Base-by-base conservation (phyloP, 2,888 invertebrate genomes). In the Physocephala rufipes region DNA sequence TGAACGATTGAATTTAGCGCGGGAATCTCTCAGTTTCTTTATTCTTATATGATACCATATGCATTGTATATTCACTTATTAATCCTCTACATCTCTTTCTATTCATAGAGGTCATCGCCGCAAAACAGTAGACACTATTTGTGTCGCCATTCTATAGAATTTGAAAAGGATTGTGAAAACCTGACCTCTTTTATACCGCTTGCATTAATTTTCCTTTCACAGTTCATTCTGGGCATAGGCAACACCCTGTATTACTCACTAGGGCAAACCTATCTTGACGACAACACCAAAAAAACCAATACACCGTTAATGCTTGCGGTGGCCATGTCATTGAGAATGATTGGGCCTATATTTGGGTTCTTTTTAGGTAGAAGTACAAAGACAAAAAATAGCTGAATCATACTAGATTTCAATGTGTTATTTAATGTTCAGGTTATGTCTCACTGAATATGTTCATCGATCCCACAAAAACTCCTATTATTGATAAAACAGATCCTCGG, bases 211-310 rank as follows among this genome's bases (percentile, higher is more conserved):
- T 90, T 91, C 78, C 78, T 91, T 55, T 91, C 91, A 0, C 91
- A 91, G 82, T 90, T 91, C 79, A 88, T 92, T 59, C 88, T 91
- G 62, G 91, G 91, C 16, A 89, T 91, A 71, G 91, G 91, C 16
- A 90, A 90, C 73, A 89, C 91, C 1, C 81, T 91, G 43, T 91
- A 90, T 81, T 91, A 89, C 80, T 89, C 90, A 0, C 83, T 92
- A 55, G 91, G 91, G 0, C 89, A 91, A 79, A 89, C 91, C 0
- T 92, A 91, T 80, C 81, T 91, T 76, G 92, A 92, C 80, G 92
- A 92, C 78, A 91, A 91, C 76, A 89, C 90, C 0, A 89, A 90
- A 79, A 90, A 91, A 78, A 89, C 89, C 19, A 89, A 90, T 75
- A 89, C 90, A 0, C 91, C 91, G 0, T 83, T 90, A 77, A 86